Evolutionary conservation across 1,140 invertebrate species (phyloP).

Genomic region (Leucophenga varia): DNA sequence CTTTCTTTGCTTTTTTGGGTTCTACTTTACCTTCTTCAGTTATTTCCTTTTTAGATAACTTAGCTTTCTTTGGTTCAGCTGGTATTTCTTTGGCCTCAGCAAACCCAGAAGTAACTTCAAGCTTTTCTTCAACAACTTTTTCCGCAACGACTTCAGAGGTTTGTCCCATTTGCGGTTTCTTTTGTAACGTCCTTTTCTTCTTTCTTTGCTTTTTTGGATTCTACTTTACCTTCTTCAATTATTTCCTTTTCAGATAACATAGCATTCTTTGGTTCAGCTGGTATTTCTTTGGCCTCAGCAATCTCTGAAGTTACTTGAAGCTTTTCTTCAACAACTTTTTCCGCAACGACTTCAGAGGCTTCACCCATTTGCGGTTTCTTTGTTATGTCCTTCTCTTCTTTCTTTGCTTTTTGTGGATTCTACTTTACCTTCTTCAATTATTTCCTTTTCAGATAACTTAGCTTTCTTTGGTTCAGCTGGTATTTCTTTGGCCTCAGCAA

Average conservation of each 20-base stretch:
- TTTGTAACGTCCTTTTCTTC: constrained; percentile 1
- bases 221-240: too few relatives aligned
- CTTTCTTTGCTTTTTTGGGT: constrained; percentile 12
- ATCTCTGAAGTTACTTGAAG: too few relatives aligned
- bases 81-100: too few relatives aligned
- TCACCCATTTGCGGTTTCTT: constrained; percentile 17
- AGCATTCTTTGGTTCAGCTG: too few relatives aligned
- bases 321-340: constrained; percentile 10
- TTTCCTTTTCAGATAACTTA: constrained; percentile 8
- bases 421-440: constrained; percentile 11
- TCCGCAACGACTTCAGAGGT: constrained; percentile 15
- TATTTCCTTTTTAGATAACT: constrained; percentile 15
- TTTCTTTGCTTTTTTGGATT: too few relatives aligned
- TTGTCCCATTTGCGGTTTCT: constrained; percentile 4
- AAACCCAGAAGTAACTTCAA: too few relatives aligned
- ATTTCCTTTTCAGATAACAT: too few relatives aligned
- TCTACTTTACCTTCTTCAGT: constrained; percentile 11
- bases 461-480: constrained; percentile 6
- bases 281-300: constrained; percentile 10
- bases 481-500: constrained; percentile 1
- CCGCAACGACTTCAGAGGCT: constrained; percentile 13
- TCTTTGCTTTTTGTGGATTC: constrained; percentile 3
- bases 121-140: constrained; percentile 12
- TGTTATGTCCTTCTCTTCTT: constrained; percentile 4
- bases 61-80: constrained; percentile 16